Conservation (phyloP, 2,888 invertebrate species). For the Abrostola tripartita region DNA sequence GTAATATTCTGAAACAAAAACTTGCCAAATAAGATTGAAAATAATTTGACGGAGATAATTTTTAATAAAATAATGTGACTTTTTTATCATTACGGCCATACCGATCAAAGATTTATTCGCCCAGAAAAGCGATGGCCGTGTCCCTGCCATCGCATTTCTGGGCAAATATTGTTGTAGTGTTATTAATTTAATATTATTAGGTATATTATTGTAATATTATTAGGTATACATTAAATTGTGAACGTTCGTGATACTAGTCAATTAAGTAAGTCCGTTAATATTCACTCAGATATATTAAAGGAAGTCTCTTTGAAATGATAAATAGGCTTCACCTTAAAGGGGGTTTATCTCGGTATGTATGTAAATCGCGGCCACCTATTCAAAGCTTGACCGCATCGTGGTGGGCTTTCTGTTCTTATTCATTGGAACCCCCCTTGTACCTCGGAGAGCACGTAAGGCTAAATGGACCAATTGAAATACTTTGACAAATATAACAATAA, state of each 20-base stretch:
- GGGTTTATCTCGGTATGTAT: background rate
- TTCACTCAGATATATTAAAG: background rate
- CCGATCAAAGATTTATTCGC: no score
- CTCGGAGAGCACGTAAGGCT: background rate
- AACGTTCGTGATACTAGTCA: background rate
- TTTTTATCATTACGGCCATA: no score
- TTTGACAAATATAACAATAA: no score
- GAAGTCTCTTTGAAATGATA: conserved; percentile 1
- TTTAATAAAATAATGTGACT: background rate
- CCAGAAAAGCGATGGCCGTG: no score
- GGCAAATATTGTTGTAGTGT: no score
- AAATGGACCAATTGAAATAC: background rate
- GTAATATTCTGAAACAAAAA: background rate
- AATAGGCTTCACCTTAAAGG: background rate
- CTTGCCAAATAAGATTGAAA: background rate
- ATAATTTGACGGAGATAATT: background rate
- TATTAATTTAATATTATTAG: no score
- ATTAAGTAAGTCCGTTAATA: background rate
- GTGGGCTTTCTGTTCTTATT: background rate
- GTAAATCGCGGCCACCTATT: conserved; percentile 2
- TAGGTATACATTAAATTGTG: no score
- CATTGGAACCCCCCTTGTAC: background rate
- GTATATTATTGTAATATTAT: no score
- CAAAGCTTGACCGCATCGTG: background rate
- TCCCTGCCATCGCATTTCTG: no score